A percentile compares a stretch with the other conserved stretches of the same genome.
phyloP scores from a whole-genome alignment of 2,113 vertebrate genomes.

The Eidolon helvum region DNA sequence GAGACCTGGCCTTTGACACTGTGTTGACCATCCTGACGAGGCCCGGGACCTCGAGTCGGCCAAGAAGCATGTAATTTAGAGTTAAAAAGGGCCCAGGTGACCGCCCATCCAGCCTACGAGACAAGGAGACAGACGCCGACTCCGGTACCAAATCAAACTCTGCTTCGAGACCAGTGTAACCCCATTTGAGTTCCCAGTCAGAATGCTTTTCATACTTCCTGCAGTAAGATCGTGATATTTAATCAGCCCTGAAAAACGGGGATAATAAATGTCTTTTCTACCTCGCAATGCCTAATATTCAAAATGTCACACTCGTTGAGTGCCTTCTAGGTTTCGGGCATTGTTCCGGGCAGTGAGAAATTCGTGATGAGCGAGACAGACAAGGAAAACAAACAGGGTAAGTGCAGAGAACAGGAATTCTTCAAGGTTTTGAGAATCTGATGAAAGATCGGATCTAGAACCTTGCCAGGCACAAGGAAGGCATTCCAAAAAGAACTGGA shows the following conservation, averaged over 20 bases:
- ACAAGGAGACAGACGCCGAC: not conserved
- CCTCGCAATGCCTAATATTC: not conserved
- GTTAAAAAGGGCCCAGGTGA: not conserved
- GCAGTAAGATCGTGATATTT: not conserved
- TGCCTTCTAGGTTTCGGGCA: not conserved
- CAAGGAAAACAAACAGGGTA: not conserved
- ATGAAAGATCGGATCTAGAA: not conserved
- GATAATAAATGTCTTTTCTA: not conserved
- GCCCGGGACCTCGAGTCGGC: not conserved
- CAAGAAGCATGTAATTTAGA: not conserved
- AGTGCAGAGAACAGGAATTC: not conserved
- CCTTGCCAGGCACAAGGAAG: not conserved
- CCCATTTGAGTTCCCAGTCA: not conserved
- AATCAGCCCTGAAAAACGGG: not conserved
- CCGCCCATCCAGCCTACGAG: not conserved
- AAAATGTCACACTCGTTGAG: not conserved
- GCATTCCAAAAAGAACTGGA: not conserved
- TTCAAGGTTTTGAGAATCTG: not conserved
- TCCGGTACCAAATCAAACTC: rapidly evolving
- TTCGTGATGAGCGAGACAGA: not conserved
- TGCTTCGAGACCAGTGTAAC: not conserved
- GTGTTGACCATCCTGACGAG: not conserved
- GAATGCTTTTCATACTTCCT: not conserved
- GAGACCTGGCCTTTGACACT: not conserved
- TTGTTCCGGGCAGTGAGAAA: not conserved